Percentiles rank a stretch among this genome's conserved stretches.
Conservation (phyloP, 2,113 vertebrate species). For the Dipodomys merriami region DNA sequence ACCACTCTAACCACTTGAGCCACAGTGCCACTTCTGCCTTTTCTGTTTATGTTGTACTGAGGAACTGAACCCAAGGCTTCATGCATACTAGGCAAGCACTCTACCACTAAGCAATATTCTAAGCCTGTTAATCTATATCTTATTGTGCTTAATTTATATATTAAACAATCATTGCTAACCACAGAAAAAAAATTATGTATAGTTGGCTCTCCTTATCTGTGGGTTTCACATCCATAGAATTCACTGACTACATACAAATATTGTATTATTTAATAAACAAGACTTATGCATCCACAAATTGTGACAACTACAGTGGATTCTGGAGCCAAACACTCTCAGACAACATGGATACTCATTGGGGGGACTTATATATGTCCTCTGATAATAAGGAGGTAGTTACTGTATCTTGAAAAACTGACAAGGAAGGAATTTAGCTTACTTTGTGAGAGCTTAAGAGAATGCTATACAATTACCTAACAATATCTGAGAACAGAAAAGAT, state of each 20-base stretch:
- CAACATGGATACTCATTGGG: neutral
- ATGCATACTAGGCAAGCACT: too few relatives aligned
- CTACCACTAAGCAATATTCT: too few relatives aligned
- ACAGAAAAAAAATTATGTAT: neutral
- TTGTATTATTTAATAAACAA: neutral
- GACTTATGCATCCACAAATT: neutral
- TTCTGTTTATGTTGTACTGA: too few relatives aligned
- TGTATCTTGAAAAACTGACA: neutral
- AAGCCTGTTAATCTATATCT: too few relatives aligned
- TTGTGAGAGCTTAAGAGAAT: neutral
- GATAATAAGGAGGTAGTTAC: too few relatives aligned
- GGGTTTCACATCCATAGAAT: neutral
- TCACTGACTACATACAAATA: neutral
- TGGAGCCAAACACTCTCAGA: neutral
- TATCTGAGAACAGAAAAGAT: slow-evolving; percentile 31
- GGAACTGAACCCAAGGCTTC: too few relatives aligned
- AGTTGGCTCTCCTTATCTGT: neutral
- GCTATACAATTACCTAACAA: neutral
- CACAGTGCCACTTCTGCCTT: too few relatives aligned
- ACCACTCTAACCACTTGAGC: too few relatives aligned
- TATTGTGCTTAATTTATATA: neutral
- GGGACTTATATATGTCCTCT: neutral
- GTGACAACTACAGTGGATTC: neutral
- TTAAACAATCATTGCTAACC: neutral
- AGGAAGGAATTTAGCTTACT: neutral